Evolutionary conservation across 1,140 invertebrate genomes (phyloP).

Genomic region (Drosophila lacertosa): DNA sequence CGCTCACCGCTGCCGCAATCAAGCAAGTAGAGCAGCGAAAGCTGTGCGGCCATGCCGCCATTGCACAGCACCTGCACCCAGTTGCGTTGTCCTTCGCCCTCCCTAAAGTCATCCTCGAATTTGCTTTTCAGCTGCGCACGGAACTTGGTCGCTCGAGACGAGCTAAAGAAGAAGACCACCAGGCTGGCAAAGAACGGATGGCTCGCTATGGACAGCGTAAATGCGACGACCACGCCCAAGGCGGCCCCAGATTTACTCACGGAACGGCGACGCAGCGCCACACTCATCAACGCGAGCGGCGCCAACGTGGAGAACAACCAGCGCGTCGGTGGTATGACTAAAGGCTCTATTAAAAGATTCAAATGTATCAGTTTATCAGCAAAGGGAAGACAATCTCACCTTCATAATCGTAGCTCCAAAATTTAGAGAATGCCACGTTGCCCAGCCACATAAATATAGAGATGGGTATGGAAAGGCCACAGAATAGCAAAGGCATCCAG

Average conservation of each 20-base stretch:
- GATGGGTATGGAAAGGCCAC: slow-evolving; percentile 88
- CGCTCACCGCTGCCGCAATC: slow-evolving; percentile 91
- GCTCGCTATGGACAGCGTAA: slow-evolving; percentile 91
- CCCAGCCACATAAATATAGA: slow-evolving; percentile 90
- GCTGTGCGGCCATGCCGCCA: slow-evolving; percentile 92
- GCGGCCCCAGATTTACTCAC: slow-evolving; percentile 89
- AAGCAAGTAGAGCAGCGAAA: slow-evolving; percentile 92
- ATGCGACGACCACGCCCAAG: slow-evolving; percentile 90
- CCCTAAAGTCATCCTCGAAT: slow-evolving; percentile 92
- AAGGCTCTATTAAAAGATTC: slow-evolving; percentile 85
- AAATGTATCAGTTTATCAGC: slow-evolving; percentile 20
- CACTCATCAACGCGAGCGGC: slow-evolving; percentile 88
- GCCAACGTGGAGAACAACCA: slow-evolving; percentile 89
- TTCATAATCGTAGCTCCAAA: slow-evolving; percentile 85
- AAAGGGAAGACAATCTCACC: slow-evolving; percentile 83
- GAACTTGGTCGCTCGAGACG: slow-evolving; percentile 93
- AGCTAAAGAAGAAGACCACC: slow-evolving; percentile 91
- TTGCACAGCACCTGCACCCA: slow-evolving; percentile 97
- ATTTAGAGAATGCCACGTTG: slow-evolving; percentile 88
- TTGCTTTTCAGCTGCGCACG: slow-evolving; percentile 88
- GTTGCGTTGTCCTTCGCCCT: slow-evolving; percentile 91
- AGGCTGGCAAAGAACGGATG: slow-evolving; percentile 91
- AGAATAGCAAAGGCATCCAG: slow-evolving; percentile 87
- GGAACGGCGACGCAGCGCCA: slow-evolving; percentile 88
- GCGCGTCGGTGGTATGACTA: slow-evolving; percentile 88